Percentiles rank a stretch among this genome's conserved stretches.
phyloP scores from a whole-genome alignment of 2,888 invertebrate genomes.

The Halocaridina rubra region DNA sequence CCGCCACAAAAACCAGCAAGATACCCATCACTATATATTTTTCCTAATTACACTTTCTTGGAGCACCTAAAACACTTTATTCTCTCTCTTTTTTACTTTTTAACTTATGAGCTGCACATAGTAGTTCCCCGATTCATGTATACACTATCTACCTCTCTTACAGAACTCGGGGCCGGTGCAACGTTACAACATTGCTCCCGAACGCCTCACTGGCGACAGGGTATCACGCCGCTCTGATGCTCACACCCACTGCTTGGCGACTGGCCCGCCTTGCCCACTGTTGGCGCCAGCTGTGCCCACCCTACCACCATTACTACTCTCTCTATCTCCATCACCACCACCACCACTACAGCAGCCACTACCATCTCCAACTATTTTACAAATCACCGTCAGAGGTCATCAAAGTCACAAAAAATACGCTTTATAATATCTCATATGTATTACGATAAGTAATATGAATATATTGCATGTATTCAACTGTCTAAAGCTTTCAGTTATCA shows the following conservation, averaged over 20 bases:
- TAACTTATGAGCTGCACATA: too few species aligned
- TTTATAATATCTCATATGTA: neutral
- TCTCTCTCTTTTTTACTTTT: too few species aligned
- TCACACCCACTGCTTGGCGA: constrained; percentile 26
- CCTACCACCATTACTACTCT: neutral
- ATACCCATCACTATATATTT: neutral
- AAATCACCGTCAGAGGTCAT: neutral
- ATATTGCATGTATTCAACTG: neutral
- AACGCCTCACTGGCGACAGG: neutral
- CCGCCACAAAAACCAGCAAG: neutral
- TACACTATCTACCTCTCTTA: neutral
- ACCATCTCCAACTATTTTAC: neutral
- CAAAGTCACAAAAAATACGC: neutral
- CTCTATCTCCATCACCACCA: neutral
- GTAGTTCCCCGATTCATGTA: neutral
- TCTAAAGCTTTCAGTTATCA: neutral
- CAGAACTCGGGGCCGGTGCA: neutral
- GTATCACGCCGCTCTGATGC: neutral
- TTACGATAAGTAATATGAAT: neutral
- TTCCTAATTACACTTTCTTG: neutral
- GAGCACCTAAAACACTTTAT: neutral
- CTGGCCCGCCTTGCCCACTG: constrained; percentile 26
- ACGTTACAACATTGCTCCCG: neutral
- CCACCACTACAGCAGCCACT: neutral
- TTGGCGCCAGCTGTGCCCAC: constrained; percentile 19